Base-by-base conservation (phyloP, 2,113 vertebrate genomes). In the Mystacornis crossleyi region DNA sequence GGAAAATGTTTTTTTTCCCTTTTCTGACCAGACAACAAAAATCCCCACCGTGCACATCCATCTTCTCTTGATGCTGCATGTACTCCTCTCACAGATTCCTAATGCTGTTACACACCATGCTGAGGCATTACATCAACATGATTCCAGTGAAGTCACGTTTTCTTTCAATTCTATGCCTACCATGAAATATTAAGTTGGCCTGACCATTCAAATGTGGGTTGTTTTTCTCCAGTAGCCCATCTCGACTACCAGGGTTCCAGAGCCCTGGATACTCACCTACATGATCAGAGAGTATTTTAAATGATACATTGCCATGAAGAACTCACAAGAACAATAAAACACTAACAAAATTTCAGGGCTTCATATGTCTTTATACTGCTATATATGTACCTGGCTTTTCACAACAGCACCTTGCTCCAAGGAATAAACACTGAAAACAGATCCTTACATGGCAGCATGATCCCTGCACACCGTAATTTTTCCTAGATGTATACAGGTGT, bases 11-110 rank as follows among this genome's bases (percentile, higher is more conserved):
- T 71, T 81, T 47, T 58, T 21, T n/a, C n/a, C 10, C 31, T 73
- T 71, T 91, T 94, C 83, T 89, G 58, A 69, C 8, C 33, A 86
- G 71, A 85, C 36, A 74, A 80, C 31, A 62, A 75, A 90, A 88
- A 75, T 34, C 48, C 16, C 65, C 69, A 40, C n/a, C 33, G 36
- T 14, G 31, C 40, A 85, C n/a, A 89, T 69, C 33, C 20, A 65
- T 10, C 17, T 78, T 78, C 15, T 82, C 69, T 62, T 57, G 18
- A 64, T 28, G 24, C 40, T 60, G 9, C 7, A 1, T 34, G 24
- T 43, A 28, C 28, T 64, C 48, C 23, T 81, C 62, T 66, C 0
- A 0, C 33, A 84, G 64, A 34, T 48, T 86, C 42, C n/a, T 84
- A 62, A 70, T 29, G 38, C 34, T 81, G 17, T 60, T 45, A 57